A percentile compares a stretch with the other conserved stretches of the same genome.
These are phyloP conservation scores for Sicus ferrugineus DNA, from an alignment of 2,888 invertebrate genomes.

Conservation along the genomic window DNA sequence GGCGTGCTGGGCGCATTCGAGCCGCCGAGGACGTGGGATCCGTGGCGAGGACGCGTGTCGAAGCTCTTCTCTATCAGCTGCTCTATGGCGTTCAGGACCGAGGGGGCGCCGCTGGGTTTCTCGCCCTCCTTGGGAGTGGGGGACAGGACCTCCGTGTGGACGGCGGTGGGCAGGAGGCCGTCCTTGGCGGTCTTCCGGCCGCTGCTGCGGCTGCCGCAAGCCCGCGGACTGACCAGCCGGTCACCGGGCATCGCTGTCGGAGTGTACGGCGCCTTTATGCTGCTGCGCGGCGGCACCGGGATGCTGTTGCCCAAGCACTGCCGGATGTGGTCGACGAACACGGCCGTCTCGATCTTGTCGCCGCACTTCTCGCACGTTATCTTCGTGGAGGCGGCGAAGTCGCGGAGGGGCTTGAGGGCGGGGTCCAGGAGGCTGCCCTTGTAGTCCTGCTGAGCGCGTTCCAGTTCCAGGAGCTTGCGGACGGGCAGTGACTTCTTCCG, in stretches of 20 bases:
- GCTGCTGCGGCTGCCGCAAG: slow-evolving; percentile 68
- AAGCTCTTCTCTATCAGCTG: slow-evolving; percentile 97
- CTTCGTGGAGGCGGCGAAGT: slow-evolving; percentile 71
- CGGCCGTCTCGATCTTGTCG: slow-evolving; percentile 89
- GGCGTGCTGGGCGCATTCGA: slow-evolving; percentile 70
- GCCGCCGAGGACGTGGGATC: slow-evolving; percentile 55
- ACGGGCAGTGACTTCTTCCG: slow-evolving; percentile 93
- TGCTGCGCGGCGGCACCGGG: slow-evolving; percentile 52
- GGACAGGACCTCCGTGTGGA: slow-evolving; percentile 49
- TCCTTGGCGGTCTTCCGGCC: slow-evolving; percentile 69
- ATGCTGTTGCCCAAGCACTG: slow-evolving; percentile 84
- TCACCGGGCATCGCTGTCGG: slow-evolving; percentile 35
- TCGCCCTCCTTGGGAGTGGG: slow-evolving; percentile 68
- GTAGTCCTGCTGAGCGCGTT: slow-evolving; percentile 87
- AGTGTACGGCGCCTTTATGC: slow-evolving; percentile 72
- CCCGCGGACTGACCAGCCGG: slow-evolving; percentile 67
- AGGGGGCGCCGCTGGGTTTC: slow-evolving; percentile 72
- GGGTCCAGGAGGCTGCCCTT: slow-evolving; percentile 73
- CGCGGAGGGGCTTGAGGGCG: slow-evolving; percentile 64
- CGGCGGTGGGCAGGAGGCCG: slow-evolving; percentile 64
- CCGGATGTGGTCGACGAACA: slow-evolving; percentile 92
- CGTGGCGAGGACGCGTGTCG: slow-evolving; percentile 82
- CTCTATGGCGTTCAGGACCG: slow-evolving; percentile 94
- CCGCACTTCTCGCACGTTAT: slow-evolving; percentile 97
- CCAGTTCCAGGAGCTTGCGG: slow-evolving; percentile 86